Conservation (phyloP, 2,888 invertebrate genomes). For the Pyrrhosoma nymphula region DNA sequence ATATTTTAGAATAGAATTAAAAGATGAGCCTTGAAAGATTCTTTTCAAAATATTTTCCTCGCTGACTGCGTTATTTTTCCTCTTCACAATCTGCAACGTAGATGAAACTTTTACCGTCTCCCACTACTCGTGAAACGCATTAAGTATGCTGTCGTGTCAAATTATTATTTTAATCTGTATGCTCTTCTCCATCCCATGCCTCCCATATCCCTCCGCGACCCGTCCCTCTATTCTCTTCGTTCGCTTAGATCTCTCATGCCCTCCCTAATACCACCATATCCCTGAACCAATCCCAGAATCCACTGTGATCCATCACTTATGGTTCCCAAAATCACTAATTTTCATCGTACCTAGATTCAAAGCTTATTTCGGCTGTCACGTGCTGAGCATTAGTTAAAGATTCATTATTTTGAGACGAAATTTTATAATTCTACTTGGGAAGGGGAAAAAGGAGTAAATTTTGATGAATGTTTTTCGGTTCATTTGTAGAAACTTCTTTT, state of each 20-base stretch:
- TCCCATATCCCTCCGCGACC: background rate
- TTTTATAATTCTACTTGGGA: no score
- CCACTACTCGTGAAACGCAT: conserved; percentile 36
- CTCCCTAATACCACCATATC: background rate
- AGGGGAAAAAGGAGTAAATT: no score
- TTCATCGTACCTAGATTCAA: background rate
- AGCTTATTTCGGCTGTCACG: no score
- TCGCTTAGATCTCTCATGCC: background rate
- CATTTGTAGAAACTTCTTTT: no score
- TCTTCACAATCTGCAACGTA: background rate
- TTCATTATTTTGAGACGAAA: no score
- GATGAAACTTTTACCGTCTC: conserved; percentile 6
- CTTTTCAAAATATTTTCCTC: background rate
- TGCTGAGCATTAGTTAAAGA: no score
- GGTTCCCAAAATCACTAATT: background rate
- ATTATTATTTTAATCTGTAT: conserved; percentile 61
- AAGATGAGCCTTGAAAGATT: background rate
- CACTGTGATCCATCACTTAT: background rate
- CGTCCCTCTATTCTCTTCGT: background rate
- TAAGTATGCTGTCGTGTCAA: conserved; percentile 40
- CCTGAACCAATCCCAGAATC: background rate
- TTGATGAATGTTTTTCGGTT: no score
- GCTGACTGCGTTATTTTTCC: background rate
- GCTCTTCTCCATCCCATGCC: no score
- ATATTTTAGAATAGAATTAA: no score